A percentile compares a stretch with the other conserved stretches of the same genome.
These are phyloP conservation scores for Setophaga petechia DNA, from an alignment of 2,113 vertebrate genomes.

Conservation along the genomic window DNA sequence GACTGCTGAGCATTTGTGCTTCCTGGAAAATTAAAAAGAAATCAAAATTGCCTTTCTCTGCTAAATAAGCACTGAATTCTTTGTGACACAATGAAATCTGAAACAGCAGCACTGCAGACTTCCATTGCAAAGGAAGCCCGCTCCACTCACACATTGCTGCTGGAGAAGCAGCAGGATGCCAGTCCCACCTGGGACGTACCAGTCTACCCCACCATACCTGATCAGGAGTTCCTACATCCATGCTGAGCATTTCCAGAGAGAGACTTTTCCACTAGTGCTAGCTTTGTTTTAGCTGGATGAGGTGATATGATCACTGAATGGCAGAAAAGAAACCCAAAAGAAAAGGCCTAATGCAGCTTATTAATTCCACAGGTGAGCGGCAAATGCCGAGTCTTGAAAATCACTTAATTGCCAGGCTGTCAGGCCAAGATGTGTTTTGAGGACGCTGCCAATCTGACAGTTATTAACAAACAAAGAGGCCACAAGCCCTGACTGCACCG, in stretches of 20 bases:
- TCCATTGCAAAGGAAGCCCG: neutral
- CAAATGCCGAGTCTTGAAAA: conserved; percentile 17
- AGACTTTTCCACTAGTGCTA: neutral
- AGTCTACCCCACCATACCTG: neutral
- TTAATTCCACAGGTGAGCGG: conserved; percentile 45
- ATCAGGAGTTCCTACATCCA: neutral
- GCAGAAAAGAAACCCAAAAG: conserved; percentile 3
- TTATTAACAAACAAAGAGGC: conserved; percentile 58
- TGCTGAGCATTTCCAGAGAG: neutral
- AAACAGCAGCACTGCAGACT: neutral
- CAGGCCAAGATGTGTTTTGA: conserved; percentile 33
- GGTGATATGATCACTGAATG: neutral
- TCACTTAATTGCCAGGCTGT: conserved; percentile 27
- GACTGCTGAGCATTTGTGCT: neutral
- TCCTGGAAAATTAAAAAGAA: neutral
- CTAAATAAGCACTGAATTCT: neutral
- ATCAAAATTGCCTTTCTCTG: neutral
- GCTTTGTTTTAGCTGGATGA: neutral
- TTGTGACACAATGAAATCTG: neutral
- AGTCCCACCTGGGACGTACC: neutral
- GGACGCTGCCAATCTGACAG: conserved; percentile 47
- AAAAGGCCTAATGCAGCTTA: neutral
- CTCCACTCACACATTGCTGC: fast-evolving
- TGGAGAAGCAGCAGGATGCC: neutral
- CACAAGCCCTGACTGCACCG: conserved; percentile 23